These are phyloP conservation scores for Danio aesculapii DNA, from an alignment of 2,797 vertebrate species.

Conservation along the genomic window DNA sequence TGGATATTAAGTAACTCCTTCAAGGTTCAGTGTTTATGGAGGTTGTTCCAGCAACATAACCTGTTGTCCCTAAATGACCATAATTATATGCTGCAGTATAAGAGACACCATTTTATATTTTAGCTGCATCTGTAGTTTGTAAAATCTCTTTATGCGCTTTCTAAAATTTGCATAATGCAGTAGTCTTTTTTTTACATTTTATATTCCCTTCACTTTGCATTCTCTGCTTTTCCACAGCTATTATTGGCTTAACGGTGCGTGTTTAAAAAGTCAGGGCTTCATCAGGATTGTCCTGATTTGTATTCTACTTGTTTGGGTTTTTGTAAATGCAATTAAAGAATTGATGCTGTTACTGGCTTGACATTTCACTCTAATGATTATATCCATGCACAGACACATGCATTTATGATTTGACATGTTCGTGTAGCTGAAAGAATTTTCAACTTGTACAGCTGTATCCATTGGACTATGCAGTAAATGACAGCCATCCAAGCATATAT, in stretches of 20 bases:
- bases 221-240: neutral
- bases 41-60: neutral
- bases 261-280: constrained; percentile 11
- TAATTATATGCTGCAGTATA: neutral
- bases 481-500: constrained; percentile 28
- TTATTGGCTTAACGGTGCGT: neutral
- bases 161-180: neutral
- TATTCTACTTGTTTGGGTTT: constrained; percentile 27
- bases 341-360: constrained; percentile 20
- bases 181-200: neutral
- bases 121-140: neutral
- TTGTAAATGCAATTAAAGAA: constrained; percentile 30
- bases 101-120: neutral
- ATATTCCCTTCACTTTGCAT: neutral
- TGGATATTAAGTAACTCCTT: constrained; percentile 4
- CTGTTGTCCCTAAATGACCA: neutral
- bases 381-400: neutral
- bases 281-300: constrained; percentile 4
- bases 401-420: constrained; percentile 27
- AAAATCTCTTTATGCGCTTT: neutral
- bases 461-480: neutral
- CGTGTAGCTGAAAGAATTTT: constrained; percentile 15
- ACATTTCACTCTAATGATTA: constrained; percentile 36
- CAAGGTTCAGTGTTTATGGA: neutral
- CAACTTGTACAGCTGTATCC: constrained; percentile 18